phyloP scores from a whole-genome alignment of 1,140 invertebrate genomes.

The Drosophila kepulauana region DNA sequence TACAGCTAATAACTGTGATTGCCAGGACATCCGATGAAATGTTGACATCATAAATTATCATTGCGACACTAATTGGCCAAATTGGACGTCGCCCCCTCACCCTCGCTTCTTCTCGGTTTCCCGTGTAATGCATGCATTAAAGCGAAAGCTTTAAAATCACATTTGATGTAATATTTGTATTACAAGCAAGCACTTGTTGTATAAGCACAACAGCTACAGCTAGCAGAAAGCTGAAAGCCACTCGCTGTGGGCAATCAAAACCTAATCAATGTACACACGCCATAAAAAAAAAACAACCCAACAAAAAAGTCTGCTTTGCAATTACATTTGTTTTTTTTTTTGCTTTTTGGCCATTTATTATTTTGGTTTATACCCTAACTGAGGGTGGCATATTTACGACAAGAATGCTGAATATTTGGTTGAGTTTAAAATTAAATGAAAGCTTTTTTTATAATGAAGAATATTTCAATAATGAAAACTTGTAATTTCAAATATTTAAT shows the following conservation, averaged over 20 bases:
- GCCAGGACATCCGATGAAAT: slow-evolving; percentile 37
- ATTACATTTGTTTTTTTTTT: slow-evolving; percentile 24
- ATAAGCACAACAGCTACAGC: neutral
- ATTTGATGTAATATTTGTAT: slow-evolving; percentile 19
- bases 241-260: slow-evolving; percentile 37
- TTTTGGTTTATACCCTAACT: slow-evolving; percentile 5
- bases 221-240: neutral
- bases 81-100: neutral
- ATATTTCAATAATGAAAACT: no score
- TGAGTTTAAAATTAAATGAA: neutral
- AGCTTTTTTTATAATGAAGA: no score
- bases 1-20: slow-evolving; percentile 64
- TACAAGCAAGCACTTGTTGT: slow-evolving; percentile 22
- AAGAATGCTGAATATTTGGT: neutral
- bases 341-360: slow-evolving; percentile 1
- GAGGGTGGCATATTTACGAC: neutral
- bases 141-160: slow-evolving; percentile 33
- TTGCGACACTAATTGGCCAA: slow-evolving; percentile 50
- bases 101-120: neutral
- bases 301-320: slow-evolving; percentile 16
- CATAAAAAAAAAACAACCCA: neutral
- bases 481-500: no score
- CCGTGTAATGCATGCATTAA: slow-evolving; percentile 13
- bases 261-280: slow-evolving; percentile 40
- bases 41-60: slow-evolving; percentile 65